Conservation (phyloP, 2,113 vertebrate species). For the Eudyptes chrysolophus region DNA sequence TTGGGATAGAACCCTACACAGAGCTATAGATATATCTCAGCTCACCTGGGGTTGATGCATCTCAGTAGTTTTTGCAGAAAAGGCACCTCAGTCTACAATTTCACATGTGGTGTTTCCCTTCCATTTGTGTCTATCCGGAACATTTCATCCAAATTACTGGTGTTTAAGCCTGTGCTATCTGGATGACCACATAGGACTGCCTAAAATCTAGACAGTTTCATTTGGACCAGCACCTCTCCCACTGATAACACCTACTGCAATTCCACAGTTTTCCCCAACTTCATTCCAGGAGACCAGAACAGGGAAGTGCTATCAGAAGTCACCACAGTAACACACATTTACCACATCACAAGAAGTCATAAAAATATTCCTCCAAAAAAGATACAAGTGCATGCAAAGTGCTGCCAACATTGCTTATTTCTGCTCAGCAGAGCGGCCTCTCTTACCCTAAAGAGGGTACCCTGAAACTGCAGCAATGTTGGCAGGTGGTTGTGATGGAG, state of each 20-base stretch:
- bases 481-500: neutral
- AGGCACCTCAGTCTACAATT: neutral
- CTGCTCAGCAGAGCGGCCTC: neutral
- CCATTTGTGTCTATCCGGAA: neutral
- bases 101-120: neutral
- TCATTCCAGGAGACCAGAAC: neutral
- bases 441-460: neutral
- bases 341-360: neutral
- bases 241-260: neutral
- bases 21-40: neutral
- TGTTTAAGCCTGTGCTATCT: neutral
- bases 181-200: neutral
- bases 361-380: neutral
- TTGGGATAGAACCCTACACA: neutral
- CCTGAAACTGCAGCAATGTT: neutral
- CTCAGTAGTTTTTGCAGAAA: neutral
- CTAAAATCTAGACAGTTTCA: neutral
- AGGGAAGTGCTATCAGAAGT: neutral
- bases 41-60: neutral
- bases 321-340: neutral
- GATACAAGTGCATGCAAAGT: neutral
- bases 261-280: neutral
- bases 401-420: neutral
- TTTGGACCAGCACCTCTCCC: neutral
- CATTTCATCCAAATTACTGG: neutral